Evolutionary conservation across 2,797 vertebrate species (phyloP).

Genomic region (Micrastur ruficollis): DNA sequence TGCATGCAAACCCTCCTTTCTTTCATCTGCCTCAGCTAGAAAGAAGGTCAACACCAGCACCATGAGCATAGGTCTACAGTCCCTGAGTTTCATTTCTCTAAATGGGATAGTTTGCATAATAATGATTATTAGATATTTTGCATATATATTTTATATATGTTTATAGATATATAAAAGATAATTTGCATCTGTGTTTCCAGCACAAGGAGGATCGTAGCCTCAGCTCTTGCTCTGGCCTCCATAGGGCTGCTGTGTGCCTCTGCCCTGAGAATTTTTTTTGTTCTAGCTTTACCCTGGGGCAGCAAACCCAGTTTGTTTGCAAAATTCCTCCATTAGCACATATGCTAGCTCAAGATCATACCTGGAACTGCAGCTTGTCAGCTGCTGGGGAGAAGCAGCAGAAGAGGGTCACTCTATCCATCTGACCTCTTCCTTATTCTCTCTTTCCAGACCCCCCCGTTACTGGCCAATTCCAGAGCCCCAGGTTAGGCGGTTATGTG

Average conservation of each 20-base stretch:
- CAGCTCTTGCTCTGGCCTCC: neutral
- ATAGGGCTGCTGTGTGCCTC: neutral
- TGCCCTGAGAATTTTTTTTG: neutral
- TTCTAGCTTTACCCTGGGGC: neutral
- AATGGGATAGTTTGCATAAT: neutral
- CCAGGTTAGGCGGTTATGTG: neutral
- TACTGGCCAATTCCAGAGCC: neutral
- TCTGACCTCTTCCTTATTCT: neutral
- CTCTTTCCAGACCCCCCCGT: neutral
- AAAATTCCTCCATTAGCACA: neutral
- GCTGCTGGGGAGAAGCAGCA: neutral
- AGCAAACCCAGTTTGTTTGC: neutral
- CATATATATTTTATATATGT: too few relatives aligned
- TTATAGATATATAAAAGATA: too few relatives aligned
- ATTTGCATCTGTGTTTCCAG: neutral
- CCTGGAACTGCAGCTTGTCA: neutral
- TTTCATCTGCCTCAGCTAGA: neutral
- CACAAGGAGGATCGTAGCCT: neutral
- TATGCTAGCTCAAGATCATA: neutral
- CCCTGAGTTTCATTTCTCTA: neutral
- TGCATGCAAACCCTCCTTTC: neutral
- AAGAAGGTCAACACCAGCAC: neutral
- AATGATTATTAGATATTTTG: too few relatives aligned
- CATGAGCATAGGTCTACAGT: neutral
- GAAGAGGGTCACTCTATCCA: neutral